These are phyloP conservation scores for Eustalomyia histrio DNA, from an alignment of 2,888 invertebrate species.

Conservation along the genomic window DNA sequence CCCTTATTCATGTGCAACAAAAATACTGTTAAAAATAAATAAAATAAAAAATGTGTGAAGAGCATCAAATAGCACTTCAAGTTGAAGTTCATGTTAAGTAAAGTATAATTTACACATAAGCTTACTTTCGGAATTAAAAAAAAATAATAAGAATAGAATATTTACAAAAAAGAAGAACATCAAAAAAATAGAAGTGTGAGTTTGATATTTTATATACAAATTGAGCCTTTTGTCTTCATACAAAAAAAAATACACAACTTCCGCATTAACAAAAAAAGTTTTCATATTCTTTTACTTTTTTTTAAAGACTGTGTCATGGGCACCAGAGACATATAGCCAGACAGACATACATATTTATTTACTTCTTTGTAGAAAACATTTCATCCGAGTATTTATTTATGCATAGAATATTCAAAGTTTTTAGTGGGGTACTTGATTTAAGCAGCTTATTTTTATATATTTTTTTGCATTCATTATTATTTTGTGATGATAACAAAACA, in stretches of 20 bases:
- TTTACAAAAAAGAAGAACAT: conserved; percentile 26
- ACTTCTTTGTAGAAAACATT: conserved; percentile 15
- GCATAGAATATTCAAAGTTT: background rate
- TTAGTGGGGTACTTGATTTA: conserved; percentile 39
- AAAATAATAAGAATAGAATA: conserved; percentile 40
- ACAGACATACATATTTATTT: conserved; percentile 25
- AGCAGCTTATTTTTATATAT: conserved; percentile 34
- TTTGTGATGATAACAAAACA: conserved; percentile 54
- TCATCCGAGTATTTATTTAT: background rate
- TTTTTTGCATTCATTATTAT: conserved; percentile 3
- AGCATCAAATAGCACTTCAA: conserved; percentile 60
- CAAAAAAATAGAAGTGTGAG: conserved; percentile 41
- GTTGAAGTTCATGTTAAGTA: conserved; percentile 65
- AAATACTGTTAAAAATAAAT: conserved; percentile 5
- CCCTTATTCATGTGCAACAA: background rate
- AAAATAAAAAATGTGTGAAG: conserved; percentile 4
- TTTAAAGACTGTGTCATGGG: conserved; percentile 59
- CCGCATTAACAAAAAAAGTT: conserved; percentile 55
- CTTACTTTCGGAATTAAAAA: conserved; percentile 55
- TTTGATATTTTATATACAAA: conserved; percentile 29
- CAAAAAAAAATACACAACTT: conserved; percentile 47
- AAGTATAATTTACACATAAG: conserved; percentile 58
- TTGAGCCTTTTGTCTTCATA: conserved; percentile 49
- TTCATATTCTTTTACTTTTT: conserved; percentile 37
- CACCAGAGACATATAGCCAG: background rate